A percentile compares a stretch with the other conserved stretches of the same genome.
Evolutionary conservation across 2,888 invertebrate genomes (phyloP).

Genomic region (Amphiduros pacificus): DNA sequence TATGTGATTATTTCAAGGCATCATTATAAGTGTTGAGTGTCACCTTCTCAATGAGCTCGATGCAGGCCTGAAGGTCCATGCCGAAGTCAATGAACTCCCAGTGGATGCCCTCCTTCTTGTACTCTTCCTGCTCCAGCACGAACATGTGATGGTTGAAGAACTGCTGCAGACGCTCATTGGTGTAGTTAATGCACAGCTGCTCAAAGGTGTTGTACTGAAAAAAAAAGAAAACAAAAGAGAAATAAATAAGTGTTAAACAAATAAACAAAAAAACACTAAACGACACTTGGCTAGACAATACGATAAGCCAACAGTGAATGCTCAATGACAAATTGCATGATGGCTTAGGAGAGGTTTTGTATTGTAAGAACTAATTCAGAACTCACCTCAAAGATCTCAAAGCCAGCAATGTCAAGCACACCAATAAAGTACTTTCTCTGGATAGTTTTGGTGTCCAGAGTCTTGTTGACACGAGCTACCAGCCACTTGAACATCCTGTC

Average conservation of each 20-base stretch:
- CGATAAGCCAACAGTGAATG: too few species aligned
- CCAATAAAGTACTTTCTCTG: slow-evolving; percentile 99
- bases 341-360: too few species aligned
- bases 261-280: too few species aligned
- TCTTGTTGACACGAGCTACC: slow-evolving; percentile 99
- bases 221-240: too few species aligned
- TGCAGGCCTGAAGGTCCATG: slow-evolving; percentile 93
- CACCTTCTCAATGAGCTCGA: slow-evolving; percentile 75
- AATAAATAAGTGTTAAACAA: too few species aligned
- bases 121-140: slow-evolving; percentile 95
- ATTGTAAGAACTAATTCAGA: too few species aligned
- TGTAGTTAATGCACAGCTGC: slow-evolving; percentile 98
- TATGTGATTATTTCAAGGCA: too few species aligned
- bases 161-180: slow-evolving; percentile 96
- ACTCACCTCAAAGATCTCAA: slow-evolving; percentile 95
- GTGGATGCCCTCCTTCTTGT: slow-evolving; percentile 89
- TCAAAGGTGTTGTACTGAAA: slow-evolving; percentile 93
- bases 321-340: too few species aligned
- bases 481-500: slow-evolving; percentile 72
- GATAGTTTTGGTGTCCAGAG: slow-evolving; percentile 96
- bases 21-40: too few species aligned
- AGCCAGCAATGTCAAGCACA: slow-evolving; percentile 99
- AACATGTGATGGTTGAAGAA: slow-evolving; percentile 99
- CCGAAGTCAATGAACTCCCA: slow-evolving; percentile 98
- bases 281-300: too few species aligned